Percentiles rank a stretch among this genome's conserved stretches.
phyloP scores from a whole-genome alignment of 1,140 invertebrate genomes.

The Zaprionus ornatus region DNA sequence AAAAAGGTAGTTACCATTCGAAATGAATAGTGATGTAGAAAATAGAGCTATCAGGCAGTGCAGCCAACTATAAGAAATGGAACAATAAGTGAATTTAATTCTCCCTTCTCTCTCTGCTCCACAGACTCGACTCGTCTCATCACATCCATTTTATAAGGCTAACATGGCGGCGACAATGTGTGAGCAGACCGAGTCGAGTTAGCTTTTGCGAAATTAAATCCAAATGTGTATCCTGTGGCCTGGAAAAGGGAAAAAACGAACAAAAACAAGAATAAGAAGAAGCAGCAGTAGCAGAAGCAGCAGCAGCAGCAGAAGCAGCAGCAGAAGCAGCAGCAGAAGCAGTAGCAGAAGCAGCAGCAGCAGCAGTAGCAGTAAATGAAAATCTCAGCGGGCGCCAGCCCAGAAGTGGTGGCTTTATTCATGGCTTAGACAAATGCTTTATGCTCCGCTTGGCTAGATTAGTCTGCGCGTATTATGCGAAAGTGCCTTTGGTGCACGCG shows the following conservation, averaged over 20 bases:
- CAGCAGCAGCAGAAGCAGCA: no score
- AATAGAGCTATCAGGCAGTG: background rate
- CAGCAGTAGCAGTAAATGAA: slow-evolving; percentile 38
- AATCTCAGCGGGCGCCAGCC: slow-evolving; percentile 50
- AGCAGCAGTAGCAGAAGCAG: no score
- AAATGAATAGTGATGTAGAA: background rate
- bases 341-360: no score
- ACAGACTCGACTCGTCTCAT: background rate
- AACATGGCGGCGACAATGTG: slow-evolving; percentile 10
- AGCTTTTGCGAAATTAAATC: slow-evolving; percentile 16
- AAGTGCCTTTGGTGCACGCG: slow-evolving; percentile 46
- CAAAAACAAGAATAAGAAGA: slow-evolving; percentile 1
- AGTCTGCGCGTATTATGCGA: slow-evolving; percentile 43
- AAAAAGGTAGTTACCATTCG: background rate
- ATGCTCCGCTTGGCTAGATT: slow-evolving; percentile 65
- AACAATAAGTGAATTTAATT: background rate
- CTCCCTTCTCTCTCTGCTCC: background rate
- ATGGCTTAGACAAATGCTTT: slow-evolving; percentile 70
- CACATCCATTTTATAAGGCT: background rate
- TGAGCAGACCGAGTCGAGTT: slow-evolving; percentile 11
- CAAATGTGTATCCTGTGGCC: slow-evolving; percentile 32
- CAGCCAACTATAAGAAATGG: slow-evolving; percentile 10
- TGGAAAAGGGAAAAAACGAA: slow-evolving; percentile 10
- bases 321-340: background rate
- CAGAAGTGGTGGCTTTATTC: slow-evolving; percentile 31